Evolutionary conservation across 2,113 vertebrate species (phyloP).

Genomic region (Electrona antarctica): DNA sequence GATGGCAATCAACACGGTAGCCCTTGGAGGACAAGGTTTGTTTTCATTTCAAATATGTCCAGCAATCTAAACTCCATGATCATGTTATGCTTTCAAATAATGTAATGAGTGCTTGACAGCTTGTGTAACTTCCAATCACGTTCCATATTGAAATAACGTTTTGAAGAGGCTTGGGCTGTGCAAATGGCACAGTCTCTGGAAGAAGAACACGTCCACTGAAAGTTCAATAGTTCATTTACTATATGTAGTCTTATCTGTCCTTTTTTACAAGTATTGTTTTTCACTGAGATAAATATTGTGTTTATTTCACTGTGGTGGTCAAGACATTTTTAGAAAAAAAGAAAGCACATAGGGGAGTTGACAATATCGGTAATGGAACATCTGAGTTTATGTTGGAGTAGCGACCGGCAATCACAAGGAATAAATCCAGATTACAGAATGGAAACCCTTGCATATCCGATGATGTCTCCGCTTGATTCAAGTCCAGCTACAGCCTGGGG

Average conservation of each 20-base stretch:
- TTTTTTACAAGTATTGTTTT: too few species aligned
- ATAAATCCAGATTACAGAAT: background rate
- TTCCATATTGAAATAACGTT: conserved; percentile 15
- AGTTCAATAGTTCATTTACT: background rate
- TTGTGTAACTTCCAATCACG: background rate
- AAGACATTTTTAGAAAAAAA: background rate
- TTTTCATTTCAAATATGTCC: conserved; percentile 11
- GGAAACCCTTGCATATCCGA: background rate
- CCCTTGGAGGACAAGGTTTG: conserved; percentile 4
- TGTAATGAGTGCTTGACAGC: background rate
- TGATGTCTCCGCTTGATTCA: background rate
- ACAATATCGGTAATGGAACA: background rate
- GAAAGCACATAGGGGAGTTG: background rate
- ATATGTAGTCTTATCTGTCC: background rate
- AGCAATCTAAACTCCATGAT: background rate
- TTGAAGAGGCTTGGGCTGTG: background rate
- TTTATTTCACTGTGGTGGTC: background rate
- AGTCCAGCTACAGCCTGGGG: background rate
- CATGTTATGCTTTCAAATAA: conserved; percentile 20
- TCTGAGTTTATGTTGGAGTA: background rate
- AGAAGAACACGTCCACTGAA: background rate
- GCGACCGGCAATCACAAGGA: background rate
- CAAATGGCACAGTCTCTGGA: background rate
- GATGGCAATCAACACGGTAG: conserved; percentile 4
- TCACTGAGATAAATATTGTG: background rate